phyloP scores from a whole-genome alignment of 1,140 invertebrate genomes.

The Lerema accius region DNA sequence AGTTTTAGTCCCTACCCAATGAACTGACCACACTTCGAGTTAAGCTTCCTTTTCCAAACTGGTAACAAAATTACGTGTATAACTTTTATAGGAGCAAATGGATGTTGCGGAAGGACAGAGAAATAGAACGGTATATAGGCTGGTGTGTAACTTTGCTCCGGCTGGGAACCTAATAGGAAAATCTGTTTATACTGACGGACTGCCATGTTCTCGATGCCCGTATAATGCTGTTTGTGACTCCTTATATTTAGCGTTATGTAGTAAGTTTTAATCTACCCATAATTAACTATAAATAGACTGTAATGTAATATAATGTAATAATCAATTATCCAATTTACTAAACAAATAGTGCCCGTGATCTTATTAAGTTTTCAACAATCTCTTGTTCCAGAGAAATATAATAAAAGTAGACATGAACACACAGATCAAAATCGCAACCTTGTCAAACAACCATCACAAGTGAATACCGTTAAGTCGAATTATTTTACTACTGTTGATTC shows the following conservation, averaged over 20 bases:
- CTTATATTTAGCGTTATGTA: slow-evolving; percentile 52
- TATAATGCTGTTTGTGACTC: slow-evolving; percentile 45
- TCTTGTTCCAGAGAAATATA: neutral
- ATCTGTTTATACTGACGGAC: slow-evolving; percentile 66
- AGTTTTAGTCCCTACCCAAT: too few species aligned
- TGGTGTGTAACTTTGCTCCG: slow-evolving; percentile 80
- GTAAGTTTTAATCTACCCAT: slow-evolving; percentile 44
- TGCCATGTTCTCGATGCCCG: slow-evolving; percentile 64
- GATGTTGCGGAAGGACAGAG: slow-evolving; percentile 32
- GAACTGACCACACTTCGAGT: too few species aligned
- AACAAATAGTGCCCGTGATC: too few species aligned
- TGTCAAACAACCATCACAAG: neutral
- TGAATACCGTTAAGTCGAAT: slow-evolving; percentile 10
- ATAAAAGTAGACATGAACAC: neutral
- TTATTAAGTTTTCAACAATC: slow-evolving; percentile 2
- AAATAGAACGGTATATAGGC: slow-evolving; percentile 57
- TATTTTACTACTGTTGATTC: neutral
- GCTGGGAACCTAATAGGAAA: slow-evolving; percentile 63
- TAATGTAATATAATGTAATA: too few species aligned
- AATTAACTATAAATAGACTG: too few species aligned
- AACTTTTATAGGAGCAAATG: slow-evolving; percentile 42
- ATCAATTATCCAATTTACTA: too few species aligned
- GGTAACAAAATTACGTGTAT: slow-evolving; percentile 39
- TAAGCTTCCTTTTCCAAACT: too few species aligned
- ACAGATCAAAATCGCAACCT: neutral